Evolutionary conservation across 2,113 vertebrate species (phyloP).

Genomic region (Lagopus muta): DNA sequence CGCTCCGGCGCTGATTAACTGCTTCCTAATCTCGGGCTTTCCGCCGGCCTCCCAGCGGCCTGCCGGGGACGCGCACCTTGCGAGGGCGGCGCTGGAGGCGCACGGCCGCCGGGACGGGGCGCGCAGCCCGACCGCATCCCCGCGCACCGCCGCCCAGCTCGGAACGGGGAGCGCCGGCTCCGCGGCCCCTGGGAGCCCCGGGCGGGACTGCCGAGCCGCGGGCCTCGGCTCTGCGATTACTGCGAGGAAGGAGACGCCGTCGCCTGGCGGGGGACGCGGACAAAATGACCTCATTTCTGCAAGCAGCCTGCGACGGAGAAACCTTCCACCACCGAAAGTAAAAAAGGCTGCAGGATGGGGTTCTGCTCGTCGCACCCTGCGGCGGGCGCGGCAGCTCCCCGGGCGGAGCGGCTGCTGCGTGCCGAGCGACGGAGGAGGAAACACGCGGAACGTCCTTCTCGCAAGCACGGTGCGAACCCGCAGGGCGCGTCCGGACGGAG

Average conservation of each 20-base stretch:
- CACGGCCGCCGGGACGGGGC: too few species aligned
- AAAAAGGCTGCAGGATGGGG: background rate
- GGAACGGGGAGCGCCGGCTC: background rate
- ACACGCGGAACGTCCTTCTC: background rate
- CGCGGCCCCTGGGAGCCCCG: background rate
- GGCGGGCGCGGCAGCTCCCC: background rate
- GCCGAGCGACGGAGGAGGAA: background rate
- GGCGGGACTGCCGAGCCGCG: background rate
- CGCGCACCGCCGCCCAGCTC: too few species aligned
- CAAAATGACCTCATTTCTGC: background rate
- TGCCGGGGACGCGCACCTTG: background rate
- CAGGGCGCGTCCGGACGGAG: too few species aligned
- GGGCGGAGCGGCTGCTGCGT: background rate
- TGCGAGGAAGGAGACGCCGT: background rate
- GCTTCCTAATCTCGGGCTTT: constrained; percentile 42
- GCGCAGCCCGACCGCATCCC: too few species aligned
- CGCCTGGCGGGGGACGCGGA: background rate
- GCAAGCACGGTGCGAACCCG: background rate
- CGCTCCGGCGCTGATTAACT: constrained; percentile 25
- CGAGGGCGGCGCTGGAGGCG: too few species aligned
- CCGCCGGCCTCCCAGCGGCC: constrained; percentile 32
- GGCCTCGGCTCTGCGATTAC: background rate
- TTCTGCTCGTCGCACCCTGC: background rate
- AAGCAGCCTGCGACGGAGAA: background rate
- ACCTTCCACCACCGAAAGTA: too few species aligned